Evolutionary conservation across 1,140 invertebrate species (phyloP).

Genomic region (Drosophila miranda): DNA sequence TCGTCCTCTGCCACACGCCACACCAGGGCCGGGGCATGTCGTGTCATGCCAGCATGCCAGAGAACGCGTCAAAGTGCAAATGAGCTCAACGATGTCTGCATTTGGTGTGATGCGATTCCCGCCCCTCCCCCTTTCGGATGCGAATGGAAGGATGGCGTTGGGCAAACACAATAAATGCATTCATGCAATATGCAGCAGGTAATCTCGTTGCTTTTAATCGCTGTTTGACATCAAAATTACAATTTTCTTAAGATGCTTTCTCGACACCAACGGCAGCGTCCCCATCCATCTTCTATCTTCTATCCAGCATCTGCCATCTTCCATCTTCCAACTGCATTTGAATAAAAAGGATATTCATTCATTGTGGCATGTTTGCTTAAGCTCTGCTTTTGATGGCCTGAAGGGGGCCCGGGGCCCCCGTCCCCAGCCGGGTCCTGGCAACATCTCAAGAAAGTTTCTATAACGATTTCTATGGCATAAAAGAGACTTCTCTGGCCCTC

Average conservation of each 20-base stretch:
- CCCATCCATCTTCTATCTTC: constrained; percentile 4
- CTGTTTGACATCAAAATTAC: constrained; percentile 82
- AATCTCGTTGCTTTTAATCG: constrained; percentile 82
- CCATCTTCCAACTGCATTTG: constrained; percentile 5
- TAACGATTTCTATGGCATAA: constrained; percentile 32
- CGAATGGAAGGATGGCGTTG: not conserved
- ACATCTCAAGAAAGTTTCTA: constrained; percentile 45
- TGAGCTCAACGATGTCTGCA: constrained; percentile 66
- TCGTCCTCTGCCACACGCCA: constrained; percentile 22
- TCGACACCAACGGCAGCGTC: not conserved
- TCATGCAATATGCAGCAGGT: constrained; percentile 79
- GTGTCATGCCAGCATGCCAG: constrained; percentile 38
- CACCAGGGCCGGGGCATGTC: constrained; percentile 20
- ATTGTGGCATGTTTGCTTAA: constrained; percentile 49
- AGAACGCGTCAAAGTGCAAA: constrained; percentile 73
- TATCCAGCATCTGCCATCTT: not conserved
- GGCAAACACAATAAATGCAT: constrained; percentile 72
- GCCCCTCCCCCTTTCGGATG: too few species aligned
- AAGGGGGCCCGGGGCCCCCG: not conserved
- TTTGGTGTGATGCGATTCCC: constrained; percentile 6
- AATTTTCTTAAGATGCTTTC: constrained; percentile 71
- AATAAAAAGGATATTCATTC: constrained; percentile 38
- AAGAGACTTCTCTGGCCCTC: constrained; percentile 1
- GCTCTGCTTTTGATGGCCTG: constrained; percentile 36
- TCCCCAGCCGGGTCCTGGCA: not conserved